Evolutionary conservation across 2,888 invertebrate genomes (phyloP), one percentile per base, ranked within the genome.

Genomic region (Lasioglossum calceatum): DNA sequence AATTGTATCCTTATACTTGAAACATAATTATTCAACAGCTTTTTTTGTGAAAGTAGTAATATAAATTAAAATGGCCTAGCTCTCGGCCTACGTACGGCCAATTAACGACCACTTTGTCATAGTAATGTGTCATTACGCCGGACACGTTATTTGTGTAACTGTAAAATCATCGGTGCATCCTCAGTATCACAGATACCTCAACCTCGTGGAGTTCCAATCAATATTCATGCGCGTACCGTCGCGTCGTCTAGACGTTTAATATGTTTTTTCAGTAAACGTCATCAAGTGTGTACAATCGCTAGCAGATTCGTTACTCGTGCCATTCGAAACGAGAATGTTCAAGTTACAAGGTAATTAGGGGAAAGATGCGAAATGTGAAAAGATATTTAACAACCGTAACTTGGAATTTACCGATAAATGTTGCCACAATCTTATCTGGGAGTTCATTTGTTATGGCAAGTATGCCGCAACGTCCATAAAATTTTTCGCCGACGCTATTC

Each of bases 131-230:
- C 23, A 61, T 27, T 61, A 61, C 16, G 27, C 14, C 5, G 61
- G n/a, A 61, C 61, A 61, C 61, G 61, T n/a, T 61, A 61, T 61
- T 61, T 27, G 27, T 27, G 61, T 61, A 61, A 61, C 61, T 61
- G 61, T 61, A 61, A 61, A 61, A 61, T 61, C 61, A 16, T 61
- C 61, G 27, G 61, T 14, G 27, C 27, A 27, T 16, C 27, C 27
- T 1, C 23, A 16, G 61, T 14, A 27, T 61, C n/a, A 27, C 27
- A 4, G 14, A 61, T 27, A 27, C 27, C 27, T 27, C 27, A 27
- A 27, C 61, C 27, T 61, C 61, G 5, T 27, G 27, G 14, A 61
- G 27, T 27, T 27, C 23, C 0, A 27, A 61, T 27, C 14, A 61
- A 61, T n/a, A 61, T 61, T 27, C 27, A 27, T 61, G 61, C 27